A percentile compares a stretch with the other conserved stretches of the same genome.
Evolutionary conservation across 1,140 invertebrate genomes (phyloP).

Genomic region (Hirudo medicinalis): DNA sequence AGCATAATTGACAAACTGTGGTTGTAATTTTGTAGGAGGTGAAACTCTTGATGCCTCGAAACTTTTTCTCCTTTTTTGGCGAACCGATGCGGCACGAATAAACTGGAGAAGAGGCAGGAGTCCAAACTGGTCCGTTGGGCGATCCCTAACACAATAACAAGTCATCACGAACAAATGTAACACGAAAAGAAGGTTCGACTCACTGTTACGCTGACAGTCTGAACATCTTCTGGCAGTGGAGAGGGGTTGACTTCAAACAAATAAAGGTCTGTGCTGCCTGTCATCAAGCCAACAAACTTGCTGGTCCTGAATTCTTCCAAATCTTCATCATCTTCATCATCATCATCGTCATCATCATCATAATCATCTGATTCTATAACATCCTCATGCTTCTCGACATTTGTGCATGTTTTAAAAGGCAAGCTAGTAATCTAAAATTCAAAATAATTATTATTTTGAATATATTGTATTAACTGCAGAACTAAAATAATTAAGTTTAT

Average conservation of each 20-base stretch:
- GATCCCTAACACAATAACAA: neutral
- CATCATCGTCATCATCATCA: neutral
- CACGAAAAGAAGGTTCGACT: neutral
- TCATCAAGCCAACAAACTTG: neutral
- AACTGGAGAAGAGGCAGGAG: neutral
- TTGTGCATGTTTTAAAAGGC: no score
- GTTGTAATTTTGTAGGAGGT: neutral
- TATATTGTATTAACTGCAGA: no score
- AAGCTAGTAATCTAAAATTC: no score
- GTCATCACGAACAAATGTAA: neutral
- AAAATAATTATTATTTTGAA: no score
- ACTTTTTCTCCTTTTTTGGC: conserved; percentile 4
- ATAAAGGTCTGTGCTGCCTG: neutral
- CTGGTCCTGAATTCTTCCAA: neutral
- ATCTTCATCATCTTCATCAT: neutral
- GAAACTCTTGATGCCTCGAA: neutral
- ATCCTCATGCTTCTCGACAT: neutral
- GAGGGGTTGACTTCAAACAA: neutral
- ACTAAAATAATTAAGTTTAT: no score
- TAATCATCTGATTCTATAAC: neutral
- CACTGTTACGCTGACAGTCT: neutral
- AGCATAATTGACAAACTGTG: neutral
- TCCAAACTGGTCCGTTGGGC: neutral
- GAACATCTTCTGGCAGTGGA: neutral
- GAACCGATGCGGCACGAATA: neutral